Evolutionary conservation across 1,140 invertebrate genomes (phyloP), one percentile per base, ranked within the genome.

Genomic region (Dendroctonus valens): DNA sequence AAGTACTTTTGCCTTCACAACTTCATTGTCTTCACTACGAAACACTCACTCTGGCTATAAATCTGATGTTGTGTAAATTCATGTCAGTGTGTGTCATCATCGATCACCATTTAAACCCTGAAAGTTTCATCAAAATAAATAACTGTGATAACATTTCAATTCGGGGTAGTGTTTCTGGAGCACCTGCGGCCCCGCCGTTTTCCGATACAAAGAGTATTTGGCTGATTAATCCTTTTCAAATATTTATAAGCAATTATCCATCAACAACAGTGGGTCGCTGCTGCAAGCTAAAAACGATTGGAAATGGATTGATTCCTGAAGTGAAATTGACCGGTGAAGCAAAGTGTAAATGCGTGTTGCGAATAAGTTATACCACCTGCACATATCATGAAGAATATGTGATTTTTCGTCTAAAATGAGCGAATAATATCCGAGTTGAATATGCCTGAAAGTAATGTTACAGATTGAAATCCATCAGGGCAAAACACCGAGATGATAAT

Each of bases 1-100:
- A 77, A 87, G 86, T 85, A 41, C 0, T 8, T 41, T 6, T 42
- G 0, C 26, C 6, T 53, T 26, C 0, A 53, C 39, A 53, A 53
- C 11, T 53, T 37, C 5, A 26, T 26, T 53, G 2, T 7, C 8
- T 5, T 37, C 7, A 12, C 7, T 15, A 1, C 8, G 2, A 3
- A 8, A 51, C 15, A 51, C 7, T 51, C 9, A 11, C 11, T 12
- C 49, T 8, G 7, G 7, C 7, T 51, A 12, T n/a, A n/a, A 12
- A 15, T 51, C 8, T n/a, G 15, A 12, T 8, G 2, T 51, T 51
- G 11, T 51, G 49, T 15, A 3, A 12, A 46, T 9, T 12, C 42
- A 4, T 46, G 42, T 46, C 8, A 46, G 8, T 12, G n/a, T 46
- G 42, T 46, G 2, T 11, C 8, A 12, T 2, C 8, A 9, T 46